Base-by-base conservation (phyloP, 2,888 invertebrate genomes). In the Eledone cirrhosa region DNA sequence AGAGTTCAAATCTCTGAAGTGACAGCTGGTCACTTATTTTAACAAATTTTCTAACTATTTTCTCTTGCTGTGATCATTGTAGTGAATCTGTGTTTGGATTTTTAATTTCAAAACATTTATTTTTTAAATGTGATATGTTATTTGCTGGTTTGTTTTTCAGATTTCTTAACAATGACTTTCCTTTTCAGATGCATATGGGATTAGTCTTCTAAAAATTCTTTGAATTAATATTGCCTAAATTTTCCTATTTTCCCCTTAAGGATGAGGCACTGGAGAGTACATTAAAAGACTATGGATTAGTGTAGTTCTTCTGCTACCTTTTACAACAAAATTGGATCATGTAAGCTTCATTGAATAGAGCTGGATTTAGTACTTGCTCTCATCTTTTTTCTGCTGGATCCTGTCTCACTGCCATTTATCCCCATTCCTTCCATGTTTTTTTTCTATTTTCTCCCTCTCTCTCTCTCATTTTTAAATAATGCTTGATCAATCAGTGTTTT, bases 251-350 rank as follows among this genome's bases (percentile, higher is more conserved):
- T 80, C 79, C 11, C 41, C 41, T 41, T 33, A 93, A 95, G 97
- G 97, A 97, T 92, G 97, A 97, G 94, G 96, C 95, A 90, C 94
- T 97, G 92, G 96, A 97, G 92, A 95, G 95, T 90, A 95, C 96
- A 91, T 95, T 97, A 91, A 95, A 95, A 91, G 97, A 97, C 92
- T 95, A 97, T 93, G 97, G 97, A 91, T 94, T 97, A 91, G 94
- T 96, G 91, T 97, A 94, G 79, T 53, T 48, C 41, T 31, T n/a
- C 29, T 33, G 33, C 72, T 69, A 31, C 33, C 47, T 78, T 48
- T 47, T 53, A 16, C 74, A 53, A 14, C 59, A n/a, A n/a, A n/a
- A 47, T 53, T 29, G 27, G 33, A 31, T 47, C 48, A 53, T 76
- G 78, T 75, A 67, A 76, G 76, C 48, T 48, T 74, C 77, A 48